Base-by-base conservation (phyloP, 2,113 vertebrate species). In the Xyliphius kryptos region DNA sequence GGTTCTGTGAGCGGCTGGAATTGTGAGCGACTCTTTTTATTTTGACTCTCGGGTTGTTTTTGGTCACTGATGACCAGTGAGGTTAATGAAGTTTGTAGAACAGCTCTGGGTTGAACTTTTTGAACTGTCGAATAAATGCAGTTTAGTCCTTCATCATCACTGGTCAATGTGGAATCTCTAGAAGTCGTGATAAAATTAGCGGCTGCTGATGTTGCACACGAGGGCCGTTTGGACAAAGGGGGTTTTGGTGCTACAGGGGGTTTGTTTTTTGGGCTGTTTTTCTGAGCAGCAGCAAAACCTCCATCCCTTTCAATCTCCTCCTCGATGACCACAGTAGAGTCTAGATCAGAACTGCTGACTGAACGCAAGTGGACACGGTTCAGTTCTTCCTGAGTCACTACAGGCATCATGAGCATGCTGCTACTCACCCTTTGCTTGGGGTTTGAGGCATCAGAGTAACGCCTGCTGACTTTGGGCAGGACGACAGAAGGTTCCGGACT, bases 331-430 rank as follows among this genome's bases (percentile, higher is more conserved):
- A 68, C 81, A 22, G 86, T 75, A 20, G 81, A 81, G 69, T 93
- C 91, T 0, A 82, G 69, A 66, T 92, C 90, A 0, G 89, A 87
- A 57, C 86, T 87, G 72, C 89, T 89, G 77, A 93, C 13, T 7
- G 90, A 90, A 46, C 90, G 85, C 63, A 93, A 84, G 14, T 84
- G 87, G 54, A 93, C 82, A 0, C 86, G 90, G 62, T 86, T 85
- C 53, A 93, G 80, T 65, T 92, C 91, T 0, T 88, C 89, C 77
- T 91, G 89, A 0, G 90, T 93, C 52, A 93, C 89, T 75, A 91
- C 76, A 0, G 90, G 91, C 89, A 93, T 90, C 51, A 89, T 67
- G 9, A 88, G 77, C 2, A 81, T 66, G 58, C 88, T 87, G 32
- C 88, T 83, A 75, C 85, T 86, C 17, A 75, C 73, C 70, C 91